phyloP scores from a whole-genome alignment of 1,140 invertebrate genomes.

The Ridgeia piscesae region DNA sequence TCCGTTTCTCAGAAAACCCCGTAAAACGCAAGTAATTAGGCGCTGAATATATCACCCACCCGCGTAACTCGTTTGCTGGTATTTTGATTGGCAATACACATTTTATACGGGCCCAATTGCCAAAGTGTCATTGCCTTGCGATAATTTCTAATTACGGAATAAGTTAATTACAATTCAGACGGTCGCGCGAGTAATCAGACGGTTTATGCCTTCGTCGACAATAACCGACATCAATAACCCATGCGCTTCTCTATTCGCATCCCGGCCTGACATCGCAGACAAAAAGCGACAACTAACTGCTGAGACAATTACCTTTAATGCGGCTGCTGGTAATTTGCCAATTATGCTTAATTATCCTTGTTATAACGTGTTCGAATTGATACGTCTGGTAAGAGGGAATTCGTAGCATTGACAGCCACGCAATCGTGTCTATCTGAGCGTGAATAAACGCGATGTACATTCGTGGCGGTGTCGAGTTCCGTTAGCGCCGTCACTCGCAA shows the following conservation, averaged over 20 bases:
- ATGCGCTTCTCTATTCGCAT: not conserved
- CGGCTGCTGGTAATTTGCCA: not conserved
- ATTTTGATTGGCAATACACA: not conserved
- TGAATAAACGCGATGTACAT: not conserved
- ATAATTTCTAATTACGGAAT: not conserved
- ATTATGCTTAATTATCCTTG: conserved; percentile 1
- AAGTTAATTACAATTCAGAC: not conserved
- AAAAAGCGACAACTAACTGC: not conserved
- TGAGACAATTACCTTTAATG: not conserved
- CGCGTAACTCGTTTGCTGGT: not conserved
- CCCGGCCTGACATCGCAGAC: not conserved
- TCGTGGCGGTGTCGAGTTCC: not conserved
- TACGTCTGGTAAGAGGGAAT: not conserved
- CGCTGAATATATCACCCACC: not conserved
- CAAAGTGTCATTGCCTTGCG: not conserved
- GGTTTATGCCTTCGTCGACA: not conserved
- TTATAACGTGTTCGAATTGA: not conserved
- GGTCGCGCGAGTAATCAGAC: not conserved
- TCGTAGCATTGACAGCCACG: not conserved
- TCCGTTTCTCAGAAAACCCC: too few species aligned
- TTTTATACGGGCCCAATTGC: not conserved
- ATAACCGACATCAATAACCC: not conserved
- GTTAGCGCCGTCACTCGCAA: not conserved
- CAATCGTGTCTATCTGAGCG: not conserved
- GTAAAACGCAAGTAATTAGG: too few species aligned